Evolutionary conservation across 2,797 vertebrate species (phyloP).

Genomic region (Dicrostonyx torquatus): DNA sequence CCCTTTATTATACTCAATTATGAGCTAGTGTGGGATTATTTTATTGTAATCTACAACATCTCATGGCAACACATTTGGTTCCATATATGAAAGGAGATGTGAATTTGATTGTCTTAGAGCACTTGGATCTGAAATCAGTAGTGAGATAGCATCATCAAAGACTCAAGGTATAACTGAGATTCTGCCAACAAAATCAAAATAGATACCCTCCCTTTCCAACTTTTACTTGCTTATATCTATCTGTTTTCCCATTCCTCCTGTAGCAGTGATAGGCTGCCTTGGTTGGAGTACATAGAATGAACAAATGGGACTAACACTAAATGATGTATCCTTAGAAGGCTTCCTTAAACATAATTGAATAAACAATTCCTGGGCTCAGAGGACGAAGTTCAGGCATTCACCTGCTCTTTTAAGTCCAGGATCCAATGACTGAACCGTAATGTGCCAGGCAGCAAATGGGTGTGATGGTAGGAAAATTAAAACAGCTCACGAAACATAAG

Average conservation of each 20-base stretch:
- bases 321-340: background rate
- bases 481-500: background rate
- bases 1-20: too few relatives aligned
- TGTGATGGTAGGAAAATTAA: background rate
- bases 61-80: conserved; percentile 78
- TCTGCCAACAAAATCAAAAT: background rate
- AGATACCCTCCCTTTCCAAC: background rate
- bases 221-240: background rate
- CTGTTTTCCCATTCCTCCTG: background rate
- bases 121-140: background rate
- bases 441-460: background rate
- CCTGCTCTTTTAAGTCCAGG: background rate
- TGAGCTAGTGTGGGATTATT: too few relatives aligned
- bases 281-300: background rate
- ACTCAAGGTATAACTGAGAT: conserved; percentile 8
- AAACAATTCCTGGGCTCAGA: background rate
- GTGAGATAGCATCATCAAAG: background rate
- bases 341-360: background rate
- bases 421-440: background rate
- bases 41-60: too few relatives aligned
- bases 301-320: background rate
- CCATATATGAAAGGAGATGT: conserved; percentile 79
- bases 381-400: background rate
- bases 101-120: conserved; percentile 25
- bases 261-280: background rate